Evolutionary conservation across 53 echinoderm and acorn worm genomes (phyloP), one percentile per base, ranked within the genome.

Genomic region (Temnopleurus reevesii): DNA sequence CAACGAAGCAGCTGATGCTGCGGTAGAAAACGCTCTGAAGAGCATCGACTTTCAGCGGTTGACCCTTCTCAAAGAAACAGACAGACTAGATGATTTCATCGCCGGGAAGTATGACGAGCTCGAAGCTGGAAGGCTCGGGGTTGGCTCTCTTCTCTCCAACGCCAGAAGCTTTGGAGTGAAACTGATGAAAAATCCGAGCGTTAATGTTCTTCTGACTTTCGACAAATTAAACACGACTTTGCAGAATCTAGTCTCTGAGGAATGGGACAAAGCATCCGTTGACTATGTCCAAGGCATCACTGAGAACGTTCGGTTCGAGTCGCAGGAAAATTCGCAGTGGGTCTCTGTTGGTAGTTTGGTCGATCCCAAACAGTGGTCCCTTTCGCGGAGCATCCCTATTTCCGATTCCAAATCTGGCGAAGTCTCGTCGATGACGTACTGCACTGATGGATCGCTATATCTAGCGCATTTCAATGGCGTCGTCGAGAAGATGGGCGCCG

Each of bases 281-380:
- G 71, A 87, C 13, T 33, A 66, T 53, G 45, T 87, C 51, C 44
- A 64, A 26, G 34, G 47, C 8, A 87, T 87, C 53, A 45, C 71
- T 8, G 27, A 33, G 53, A 87, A 87, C 88, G 71, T 87, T 7
- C 65, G 46, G 88, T 87, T 87, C 46, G 88, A 87, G 19, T 66
- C 88, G 10, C 88, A 87, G 31, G 88, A 87, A 35, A 49, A 65
- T 3, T 28, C 47, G 27, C 88, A 87, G 36, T 87, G 88, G 88
- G 88, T 87, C 21, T 66, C 88, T 3, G 88, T 87, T 9, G 88
- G 88, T 15, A 87, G 10, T 1, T 53, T 87, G 51, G 88, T 87
- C 19, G 88, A 87, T 34, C 88, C 88, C 9, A 87, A 87, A 27
- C 88, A 87, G 53, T 87, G 88, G 88, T 87, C 88, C 18, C 47